phyloP scores from a whole-genome alignment of 2,888 invertebrate genomes.

The Trachelus iudaicus region DNA sequence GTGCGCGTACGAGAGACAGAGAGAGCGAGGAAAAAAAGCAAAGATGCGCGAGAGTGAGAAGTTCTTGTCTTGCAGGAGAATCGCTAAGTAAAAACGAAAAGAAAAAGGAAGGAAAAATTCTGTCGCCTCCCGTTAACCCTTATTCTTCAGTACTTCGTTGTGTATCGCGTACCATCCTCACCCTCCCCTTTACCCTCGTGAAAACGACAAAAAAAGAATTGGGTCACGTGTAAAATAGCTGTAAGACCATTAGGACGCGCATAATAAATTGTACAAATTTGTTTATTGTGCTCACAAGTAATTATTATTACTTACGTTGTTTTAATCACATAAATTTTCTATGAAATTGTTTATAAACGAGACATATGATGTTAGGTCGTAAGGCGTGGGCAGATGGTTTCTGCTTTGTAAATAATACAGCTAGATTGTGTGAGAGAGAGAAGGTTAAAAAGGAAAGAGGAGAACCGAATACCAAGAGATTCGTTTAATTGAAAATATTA shows the following conservation, averaged over 20 bases:
- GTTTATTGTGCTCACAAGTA: conserved; percentile 60
- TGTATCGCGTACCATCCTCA: background rate
- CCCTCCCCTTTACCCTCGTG: conserved; percentile 9
- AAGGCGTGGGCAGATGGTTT: conserved; percentile 29
- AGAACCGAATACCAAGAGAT: background rate
- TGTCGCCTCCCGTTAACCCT: background rate
- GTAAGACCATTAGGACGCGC: conserved; percentile 55
- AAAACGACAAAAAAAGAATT: conserved; percentile 14
- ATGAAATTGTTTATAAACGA: conserved; percentile 61
- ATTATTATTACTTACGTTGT: conserved; percentile 57
- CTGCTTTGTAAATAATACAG: conserved; percentile 19
- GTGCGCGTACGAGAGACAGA: background rate
- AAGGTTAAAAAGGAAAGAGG: conserved; percentile 2
- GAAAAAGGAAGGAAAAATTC: conserved; percentile 2
- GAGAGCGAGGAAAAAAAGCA: background rate
- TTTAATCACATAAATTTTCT: conserved; percentile 63
- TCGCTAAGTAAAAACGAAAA: conserved; percentile 9
- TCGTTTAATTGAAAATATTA: background rate
- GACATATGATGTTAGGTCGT: conserved; percentile 47
- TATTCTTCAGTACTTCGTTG: background rate
- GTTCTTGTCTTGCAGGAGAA: background rate
- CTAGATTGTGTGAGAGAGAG: conserved; percentile 11
- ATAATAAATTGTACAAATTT: conserved; percentile 65
- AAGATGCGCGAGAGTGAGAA: background rate
- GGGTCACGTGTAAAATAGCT: conserved; percentile 41